phyloP scores from a whole-genome alignment of 1,140 invertebrate species.

The Lutraria rhynchaena region DNA sequence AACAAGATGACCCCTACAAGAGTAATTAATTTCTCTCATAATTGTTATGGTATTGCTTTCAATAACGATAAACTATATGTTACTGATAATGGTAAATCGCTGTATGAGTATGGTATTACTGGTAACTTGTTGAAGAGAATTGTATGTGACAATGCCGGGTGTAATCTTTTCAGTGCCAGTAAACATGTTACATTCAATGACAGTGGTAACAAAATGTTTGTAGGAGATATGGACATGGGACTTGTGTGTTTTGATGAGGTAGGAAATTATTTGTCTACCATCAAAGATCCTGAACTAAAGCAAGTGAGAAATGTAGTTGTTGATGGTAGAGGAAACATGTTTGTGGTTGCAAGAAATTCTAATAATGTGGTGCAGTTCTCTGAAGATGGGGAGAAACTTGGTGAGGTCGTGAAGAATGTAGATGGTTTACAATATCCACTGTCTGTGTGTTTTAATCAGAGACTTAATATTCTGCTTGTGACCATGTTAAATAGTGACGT shows the following conservation, averaged over 20 bases:
- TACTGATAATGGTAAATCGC: neutral
- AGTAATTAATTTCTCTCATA: conserved; percentile 7
- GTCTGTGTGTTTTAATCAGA: conserved; percentile 1
- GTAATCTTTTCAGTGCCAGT: neutral
- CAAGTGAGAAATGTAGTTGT: neutral
- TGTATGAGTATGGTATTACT: conserved; percentile 13
- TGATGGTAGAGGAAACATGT: conserved; percentile 6
- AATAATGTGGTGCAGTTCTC: conserved; percentile 15
- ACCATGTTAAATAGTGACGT: no score
- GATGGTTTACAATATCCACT: conserved; percentile 1
- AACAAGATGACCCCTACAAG: neutral
- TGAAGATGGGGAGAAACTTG: conserved; percentile 18
- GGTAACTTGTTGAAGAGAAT: conserved; percentile 17
- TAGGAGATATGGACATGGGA: conserved; percentile 1
- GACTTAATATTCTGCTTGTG: neutral
- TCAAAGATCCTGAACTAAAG: neutral
- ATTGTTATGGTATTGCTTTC: conserved; percentile 13
- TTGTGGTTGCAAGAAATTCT: conserved; percentile 11
- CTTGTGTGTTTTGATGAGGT: neutral
- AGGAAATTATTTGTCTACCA: no score
- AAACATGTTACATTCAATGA: neutral
- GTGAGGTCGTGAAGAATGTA: no score
- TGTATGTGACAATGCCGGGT: neutral
- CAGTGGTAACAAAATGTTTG: neutral
- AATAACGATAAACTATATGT: conserved; percentile 16